These are phyloP conservation scores for Pterocles gutturalis DNA, from an alignment of 2,113 vertebrate species.

Conservation along the genomic window DNA sequence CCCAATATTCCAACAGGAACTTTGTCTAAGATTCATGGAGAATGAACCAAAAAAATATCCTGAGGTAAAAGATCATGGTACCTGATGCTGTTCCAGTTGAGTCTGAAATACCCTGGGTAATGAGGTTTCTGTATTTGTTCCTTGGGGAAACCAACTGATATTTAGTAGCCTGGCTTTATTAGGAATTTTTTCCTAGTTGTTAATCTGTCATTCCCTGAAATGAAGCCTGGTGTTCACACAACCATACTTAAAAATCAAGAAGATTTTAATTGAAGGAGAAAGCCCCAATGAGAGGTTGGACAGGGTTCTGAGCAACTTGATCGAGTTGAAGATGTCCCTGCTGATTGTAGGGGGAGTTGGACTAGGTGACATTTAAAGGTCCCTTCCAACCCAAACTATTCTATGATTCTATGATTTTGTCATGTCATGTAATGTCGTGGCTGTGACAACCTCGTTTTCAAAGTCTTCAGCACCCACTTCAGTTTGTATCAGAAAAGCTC, in stretches of 20 bases:
- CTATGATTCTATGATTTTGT: not conserved
- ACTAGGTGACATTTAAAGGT: too few relatives aligned
- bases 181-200: not conserved
- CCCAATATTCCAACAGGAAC: not conserved
- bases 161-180: not conserved
- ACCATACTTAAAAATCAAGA: not conserved
- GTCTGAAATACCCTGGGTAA: not conserved
- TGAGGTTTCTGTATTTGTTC: not conserved
- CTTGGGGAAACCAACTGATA: not conserved
- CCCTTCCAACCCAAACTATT: too few relatives aligned
- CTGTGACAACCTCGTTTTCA: not conserved
- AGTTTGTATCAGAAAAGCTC: not conserved
- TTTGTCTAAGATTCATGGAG: not conserved
- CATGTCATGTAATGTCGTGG: not conserved
- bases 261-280: not conserved
- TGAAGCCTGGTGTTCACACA: not conserved
- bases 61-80: not conserved
- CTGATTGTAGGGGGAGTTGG: too few relatives aligned
- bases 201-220: not conserved
- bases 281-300: too few relatives aligned
- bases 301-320: too few relatives aligned
- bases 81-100: not conserved
- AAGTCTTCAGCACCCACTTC: not conserved
- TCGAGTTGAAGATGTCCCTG: too few relatives aligned
- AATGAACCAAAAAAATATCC: not conserved